Evolutionary conservation across 1,140 invertebrate genomes (phyloP), one percentile per base, ranked within the genome.

Genomic region (Penaeus indicus): DNA sequence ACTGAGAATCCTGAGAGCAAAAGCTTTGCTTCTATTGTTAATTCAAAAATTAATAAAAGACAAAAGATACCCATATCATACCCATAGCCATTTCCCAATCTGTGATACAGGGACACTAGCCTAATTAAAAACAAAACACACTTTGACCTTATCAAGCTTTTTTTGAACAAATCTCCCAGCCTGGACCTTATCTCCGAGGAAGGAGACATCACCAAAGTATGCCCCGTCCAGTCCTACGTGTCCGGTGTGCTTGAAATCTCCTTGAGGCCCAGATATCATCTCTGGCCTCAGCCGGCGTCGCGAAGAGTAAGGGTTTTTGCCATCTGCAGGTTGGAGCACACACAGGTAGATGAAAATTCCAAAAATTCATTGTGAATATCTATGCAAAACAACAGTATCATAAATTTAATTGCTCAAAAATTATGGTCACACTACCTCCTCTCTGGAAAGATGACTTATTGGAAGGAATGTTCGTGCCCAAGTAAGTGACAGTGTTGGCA

Each of bases 191-290:
- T 95, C 95, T 42, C 95, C 95, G 32, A 98, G 93, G 92, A 97
- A 98, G 75, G 97, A 96, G 81, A 99, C 95, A 93, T 99, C 98
- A 0, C 98, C 98, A 93, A 99, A 99, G 92, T 97, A 97, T 84
- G 97, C 97, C 10, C 98, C 98, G 93, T 99, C 98, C 21, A 98
- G 94, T 3, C 99, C 98, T 8, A 99, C 97, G 93, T 99, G 98
- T 1, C 97, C 97, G 0, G 98, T 99, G 92, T 99, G 98, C 92
- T 98, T 97, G 0, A 99, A 95, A 93, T 99, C 98, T 62, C 97
- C 98, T 93, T 99, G 97, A 0, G 99, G 98, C 60, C 96, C 95
- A 19, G 98, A 98, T 91, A 99, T 99, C 98, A 99, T 98, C 92
- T 98, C 97, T 0, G 96, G 95, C 80, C 96, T 94, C 84, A 98